Conservation (phyloP, 2,797 vertebrate species). For the Myotis myotis region DNA sequence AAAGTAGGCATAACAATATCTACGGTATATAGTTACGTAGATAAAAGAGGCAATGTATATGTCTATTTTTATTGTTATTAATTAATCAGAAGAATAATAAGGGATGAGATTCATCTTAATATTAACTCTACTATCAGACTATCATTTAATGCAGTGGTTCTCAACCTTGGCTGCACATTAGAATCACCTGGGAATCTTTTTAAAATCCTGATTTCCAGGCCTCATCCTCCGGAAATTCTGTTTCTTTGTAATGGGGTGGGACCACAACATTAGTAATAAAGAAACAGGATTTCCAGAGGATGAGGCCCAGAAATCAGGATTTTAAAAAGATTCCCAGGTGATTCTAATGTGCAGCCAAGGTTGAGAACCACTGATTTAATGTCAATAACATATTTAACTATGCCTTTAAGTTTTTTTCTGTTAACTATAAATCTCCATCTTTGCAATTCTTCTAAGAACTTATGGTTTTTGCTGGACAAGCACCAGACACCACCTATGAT, state of each 20-base stretch:
- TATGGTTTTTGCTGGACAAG: slow-evolving; percentile 98
- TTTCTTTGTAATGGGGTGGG: no score
- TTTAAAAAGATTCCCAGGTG: no score
- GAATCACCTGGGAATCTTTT: no score
- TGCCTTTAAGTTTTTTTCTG: neutral
- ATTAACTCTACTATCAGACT: neutral
- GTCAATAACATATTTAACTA: slow-evolving; percentile 6
- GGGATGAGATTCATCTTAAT: slow-evolving; percentile 12
- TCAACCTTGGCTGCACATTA: no score
- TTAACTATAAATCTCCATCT: slow-evolving; percentile 57
- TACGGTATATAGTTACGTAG: neutral
- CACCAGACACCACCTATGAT: slow-evolving; percentile 95
- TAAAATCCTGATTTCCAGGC: no score
- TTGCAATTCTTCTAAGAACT: slow-evolving; percentile 86
- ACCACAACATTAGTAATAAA: no score
- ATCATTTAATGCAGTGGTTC: neutral
- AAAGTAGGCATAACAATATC: neutral
- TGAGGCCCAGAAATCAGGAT: no score
- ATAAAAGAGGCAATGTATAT: neutral
- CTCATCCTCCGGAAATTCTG: no score
- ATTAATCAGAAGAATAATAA: slow-evolving; percentile 25
- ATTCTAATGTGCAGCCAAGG: no score
- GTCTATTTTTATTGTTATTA: neutral
- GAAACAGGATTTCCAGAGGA: no score
- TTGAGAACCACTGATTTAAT: neutral